These are phyloP conservation scores for Synodontis membranacea DNA, from an alignment of 2,113 vertebrate species.

Conservation along the genomic window DNA sequence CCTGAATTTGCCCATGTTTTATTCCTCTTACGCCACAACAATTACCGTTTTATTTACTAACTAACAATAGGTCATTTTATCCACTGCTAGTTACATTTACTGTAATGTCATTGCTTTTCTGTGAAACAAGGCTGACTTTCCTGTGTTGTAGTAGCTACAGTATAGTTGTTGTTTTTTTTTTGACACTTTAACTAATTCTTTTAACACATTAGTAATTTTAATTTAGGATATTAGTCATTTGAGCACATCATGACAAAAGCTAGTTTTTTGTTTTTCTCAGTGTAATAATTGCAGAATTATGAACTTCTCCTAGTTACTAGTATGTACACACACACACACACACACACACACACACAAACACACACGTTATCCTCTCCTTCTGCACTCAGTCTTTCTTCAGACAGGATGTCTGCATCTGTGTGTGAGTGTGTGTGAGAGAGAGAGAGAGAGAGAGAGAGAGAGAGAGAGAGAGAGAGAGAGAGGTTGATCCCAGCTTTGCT, in stretches of 20 bases:
- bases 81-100: neutral
- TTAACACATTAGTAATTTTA: neutral
- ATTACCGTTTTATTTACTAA: neutral
- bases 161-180: no score
- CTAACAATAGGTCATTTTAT: neutral
- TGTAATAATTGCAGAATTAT: constrained; percentile 55
- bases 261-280: neutral
- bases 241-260: neutral
- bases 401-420: constrained; percentile 4
- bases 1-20: neutral
- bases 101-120: no score
- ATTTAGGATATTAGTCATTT: neutral
- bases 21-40: neutral
- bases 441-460: neutral
- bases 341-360: constrained; percentile 48
- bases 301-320: constrained; percentile 65
- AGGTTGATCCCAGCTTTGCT: constrained; percentile 63
- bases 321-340: neutral
- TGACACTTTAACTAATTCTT: no score
- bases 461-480: constrained; percentile 25
- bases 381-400: neutral
- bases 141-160: no score
- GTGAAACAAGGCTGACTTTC: neutral
- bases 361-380: neutral
- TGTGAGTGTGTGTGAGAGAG: neutral